phyloP scores from a whole-genome alignment of 2,888 invertebrate species.

The Caenorhabditis japonica region DNA sequence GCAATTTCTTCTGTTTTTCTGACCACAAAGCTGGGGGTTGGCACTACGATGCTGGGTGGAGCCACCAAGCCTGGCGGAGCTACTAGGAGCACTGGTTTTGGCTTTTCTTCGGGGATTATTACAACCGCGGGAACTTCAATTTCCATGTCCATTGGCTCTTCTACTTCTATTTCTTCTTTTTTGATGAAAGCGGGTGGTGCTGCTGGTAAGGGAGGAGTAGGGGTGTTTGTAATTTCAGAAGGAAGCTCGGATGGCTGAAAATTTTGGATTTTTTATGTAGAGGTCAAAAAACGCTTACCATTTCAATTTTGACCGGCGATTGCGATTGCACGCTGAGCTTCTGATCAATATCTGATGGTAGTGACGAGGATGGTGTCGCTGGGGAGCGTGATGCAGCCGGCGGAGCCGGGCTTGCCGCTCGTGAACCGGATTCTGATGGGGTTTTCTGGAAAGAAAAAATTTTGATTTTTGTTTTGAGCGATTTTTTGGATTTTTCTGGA shows the following conservation, averaged over 20 bases:
- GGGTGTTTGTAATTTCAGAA: no score
- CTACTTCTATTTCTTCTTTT: no score
- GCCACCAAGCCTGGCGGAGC: slow-evolving; percentile 28
- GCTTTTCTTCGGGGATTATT: slow-evolving; percentile 15
- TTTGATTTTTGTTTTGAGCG: no score
- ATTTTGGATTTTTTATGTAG: neutral
- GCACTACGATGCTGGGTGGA: slow-evolving; percentile 36
- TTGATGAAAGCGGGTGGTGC: no score
- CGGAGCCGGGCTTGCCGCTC: slow-evolving; percentile 42
- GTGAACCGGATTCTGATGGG: slow-evolving; percentile 26
- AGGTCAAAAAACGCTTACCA: neutral
- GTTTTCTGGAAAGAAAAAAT: slow-evolving; percentile 26
- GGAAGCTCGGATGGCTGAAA: no score
- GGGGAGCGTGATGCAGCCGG: slow-evolving; percentile 8
- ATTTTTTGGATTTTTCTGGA: no score
- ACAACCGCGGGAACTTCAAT: slow-evolving; percentile 5
- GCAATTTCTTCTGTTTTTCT: slow-evolving; percentile 12
- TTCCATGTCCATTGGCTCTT: no score
- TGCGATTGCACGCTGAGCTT: slow-evolving; percentile 22
- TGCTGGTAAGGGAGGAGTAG: neutral
- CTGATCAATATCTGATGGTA: slow-evolving; percentile 32
- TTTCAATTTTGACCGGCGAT: slow-evolving; percentile 15
- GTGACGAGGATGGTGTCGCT: slow-evolving; percentile 33
- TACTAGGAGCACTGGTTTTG: slow-evolving; percentile 7
- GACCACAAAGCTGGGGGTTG: slow-evolving; percentile 31